These are phyloP conservation scores for Omphaloscelis lunosa DNA, from an alignment of 2,888 invertebrate species.

Conservation along the genomic window DNA sequence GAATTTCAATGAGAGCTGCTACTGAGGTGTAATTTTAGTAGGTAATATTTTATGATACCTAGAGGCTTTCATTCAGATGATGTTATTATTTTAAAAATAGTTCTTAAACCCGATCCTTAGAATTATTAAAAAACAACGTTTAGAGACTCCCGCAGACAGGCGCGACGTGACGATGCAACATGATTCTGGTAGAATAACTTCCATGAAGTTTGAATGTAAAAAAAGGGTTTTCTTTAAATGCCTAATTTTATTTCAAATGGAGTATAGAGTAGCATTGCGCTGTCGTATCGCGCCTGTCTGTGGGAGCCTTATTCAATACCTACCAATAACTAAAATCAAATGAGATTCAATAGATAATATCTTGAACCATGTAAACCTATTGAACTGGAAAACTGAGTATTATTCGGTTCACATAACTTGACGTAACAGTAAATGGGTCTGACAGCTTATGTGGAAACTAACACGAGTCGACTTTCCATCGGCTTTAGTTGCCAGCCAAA, in stretches of 20 bases:
- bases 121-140: neutral
- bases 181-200: too few relatives aligned
- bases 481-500: neutral
- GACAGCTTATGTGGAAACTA: neutral
- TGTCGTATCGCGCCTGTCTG: too few relatives aligned
- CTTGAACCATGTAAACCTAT: neutral
- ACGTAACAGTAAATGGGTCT: neutral
- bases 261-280: too few relatives aligned
- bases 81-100: too few relatives aligned
- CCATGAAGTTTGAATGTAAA: too few relatives aligned
- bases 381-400: conserved; percentile 4
- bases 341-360: neutral
- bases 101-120: too few relatives aligned
- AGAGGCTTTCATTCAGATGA: neutral
- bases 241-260: too few relatives aligned
- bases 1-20: neutral
- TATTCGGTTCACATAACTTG: conserved; percentile 6
- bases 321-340: neutral
- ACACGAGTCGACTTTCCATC: neutral
- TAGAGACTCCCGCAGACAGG: too few relatives aligned
- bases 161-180: too few relatives aligned
- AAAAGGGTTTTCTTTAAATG: too few relatives aligned
- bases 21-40: neutral
- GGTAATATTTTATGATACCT: neutral
- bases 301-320: neutral